Evolutionary conservation across 2,888 invertebrate genomes (phyloP).

Genomic region (Pycnomerus fuliginosus): DNA sequence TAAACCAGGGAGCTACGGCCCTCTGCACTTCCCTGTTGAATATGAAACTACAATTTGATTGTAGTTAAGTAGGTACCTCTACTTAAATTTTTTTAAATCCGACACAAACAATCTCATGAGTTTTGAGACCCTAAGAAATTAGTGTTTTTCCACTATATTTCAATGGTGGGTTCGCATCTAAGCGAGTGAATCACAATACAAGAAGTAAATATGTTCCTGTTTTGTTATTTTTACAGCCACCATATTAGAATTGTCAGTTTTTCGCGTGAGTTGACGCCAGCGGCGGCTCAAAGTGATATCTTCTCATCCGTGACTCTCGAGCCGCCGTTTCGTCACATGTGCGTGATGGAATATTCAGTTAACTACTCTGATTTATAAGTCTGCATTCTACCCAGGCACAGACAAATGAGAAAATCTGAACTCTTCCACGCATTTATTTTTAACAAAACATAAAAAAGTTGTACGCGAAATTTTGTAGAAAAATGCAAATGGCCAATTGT

Average conservation of each 20-base stretch:
- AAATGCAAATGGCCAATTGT: not conserved
- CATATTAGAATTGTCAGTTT: conserved; percentile 37
- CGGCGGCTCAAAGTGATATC: conserved; percentile 36
- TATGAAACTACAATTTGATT: no score
- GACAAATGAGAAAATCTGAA: conserved; percentile 23
- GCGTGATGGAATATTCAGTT: conserved; percentile 14
- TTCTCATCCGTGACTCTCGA: conserved; percentile 35
- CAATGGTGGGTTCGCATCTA: not conserved
- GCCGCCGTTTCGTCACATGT: conserved; percentile 28
- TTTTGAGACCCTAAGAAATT: not conserved
- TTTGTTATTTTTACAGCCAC: conserved; percentile 24
- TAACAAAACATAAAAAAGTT: not conserved
- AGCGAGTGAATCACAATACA: no score
- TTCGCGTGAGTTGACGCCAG: conserved; percentile 35
- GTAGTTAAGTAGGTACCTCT: no score
- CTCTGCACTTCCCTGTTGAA: no score
- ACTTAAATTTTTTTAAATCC: no score
- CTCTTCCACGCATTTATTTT: conserved; percentile 1
- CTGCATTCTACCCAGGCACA: conserved; percentile 21
- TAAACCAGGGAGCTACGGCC: no score
- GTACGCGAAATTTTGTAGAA: not conserved
- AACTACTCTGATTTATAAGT: conserved; percentile 26
- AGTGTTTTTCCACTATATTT: not conserved
- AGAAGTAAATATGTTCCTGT: no score
- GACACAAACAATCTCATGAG: no score